Evolutionary conservation across 2,888 invertebrate species (phyloP).

Genomic region (Augiades crinisus): DNA sequence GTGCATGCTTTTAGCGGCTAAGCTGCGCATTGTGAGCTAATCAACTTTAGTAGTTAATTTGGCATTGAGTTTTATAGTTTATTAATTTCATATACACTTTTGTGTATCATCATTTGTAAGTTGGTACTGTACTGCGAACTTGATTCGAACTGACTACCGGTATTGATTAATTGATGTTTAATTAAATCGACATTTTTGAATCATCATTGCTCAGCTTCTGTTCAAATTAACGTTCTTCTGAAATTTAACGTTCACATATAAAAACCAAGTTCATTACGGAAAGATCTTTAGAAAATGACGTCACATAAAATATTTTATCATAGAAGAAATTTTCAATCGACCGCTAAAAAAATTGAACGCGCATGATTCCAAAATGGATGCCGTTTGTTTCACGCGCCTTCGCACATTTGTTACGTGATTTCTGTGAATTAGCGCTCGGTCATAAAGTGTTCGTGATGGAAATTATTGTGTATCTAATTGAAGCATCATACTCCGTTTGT

Average conservation of each 20-base stretch:
- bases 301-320: too few species aligned
- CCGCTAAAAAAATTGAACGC: constrained; percentile 3
- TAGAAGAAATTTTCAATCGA: background rate
- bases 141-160: too few species aligned
- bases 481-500: constrained; percentile 54
- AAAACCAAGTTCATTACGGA: background rate
- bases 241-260: background rate
- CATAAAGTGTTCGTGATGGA: constrained; percentile 56
- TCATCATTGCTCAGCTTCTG: constrained; percentile 8
- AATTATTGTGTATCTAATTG: constrained; percentile 70
- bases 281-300: too few species aligned
- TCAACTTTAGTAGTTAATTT: background rate
- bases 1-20: constrained; percentile 23
- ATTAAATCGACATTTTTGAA: constrained; percentile 3
- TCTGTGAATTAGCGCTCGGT: constrained; percentile 56
- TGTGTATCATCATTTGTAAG: too few species aligned
- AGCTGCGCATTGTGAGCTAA: constrained; percentile 11
- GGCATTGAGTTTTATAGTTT: constrained; percentile 9
- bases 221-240: background rate
- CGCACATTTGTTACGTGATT: constrained; percentile 54
- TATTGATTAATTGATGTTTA: background rate
- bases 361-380: constrained; percentile 9
- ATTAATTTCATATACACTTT: too few species aligned
- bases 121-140: too few species aligned
- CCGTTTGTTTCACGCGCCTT: constrained; percentile 30